Base-by-base conservation (phyloP, 2,113 vertebrate species). In the Ursus arctos region DNA sequence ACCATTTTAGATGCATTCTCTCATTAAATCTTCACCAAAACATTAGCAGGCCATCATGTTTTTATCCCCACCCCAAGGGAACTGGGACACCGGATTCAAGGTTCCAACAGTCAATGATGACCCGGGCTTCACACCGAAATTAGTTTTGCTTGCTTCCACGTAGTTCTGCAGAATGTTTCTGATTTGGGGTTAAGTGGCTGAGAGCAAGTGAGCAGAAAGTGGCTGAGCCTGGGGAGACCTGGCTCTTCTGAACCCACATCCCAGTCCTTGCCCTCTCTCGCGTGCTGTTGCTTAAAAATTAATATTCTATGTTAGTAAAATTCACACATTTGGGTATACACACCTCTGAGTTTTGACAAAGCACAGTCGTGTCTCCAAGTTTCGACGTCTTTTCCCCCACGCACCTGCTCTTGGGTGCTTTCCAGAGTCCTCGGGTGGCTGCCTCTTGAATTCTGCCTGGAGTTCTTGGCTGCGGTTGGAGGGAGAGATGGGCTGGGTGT, bases 11-110 rank as follows among this genome's bases (percentile, higher is more conserved):
- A 36, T 31, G 31, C 2, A 3, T 53, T 65, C 90, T 72, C 49
- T 77, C 55, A 31, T 83, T 77, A 85, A 95, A 53, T 72, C 26
- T 15, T 86, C 51, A 86, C 43, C 15, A 26, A 76, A 95, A 40
- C 28, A 92, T n/a, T 15, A 10, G 0, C 11, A 51, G 28, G 31
- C 22, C 36, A 36, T 76, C 51, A 9, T 16, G 24, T 59, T 92
- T 81, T 65, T 40, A 36, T 72, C 40, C 21, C 14, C 26, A 72
- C 18, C 16, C 85, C 74, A 28, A 98, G 47, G 28, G 79, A 67
- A 53, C 2, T n/a, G 77, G 71, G 67, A 84, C 57, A 24, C 16
- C 49, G 2, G 61, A 49, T 26, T 88, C 74, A 69, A 67, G 7
- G 2, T 63, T 4, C 21, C 31, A 9, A 8, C 22, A 26, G 61